Evolutionary conservation across 2,888 invertebrate species (phyloP).

Genomic region (Harpalus rufipes): DNA sequence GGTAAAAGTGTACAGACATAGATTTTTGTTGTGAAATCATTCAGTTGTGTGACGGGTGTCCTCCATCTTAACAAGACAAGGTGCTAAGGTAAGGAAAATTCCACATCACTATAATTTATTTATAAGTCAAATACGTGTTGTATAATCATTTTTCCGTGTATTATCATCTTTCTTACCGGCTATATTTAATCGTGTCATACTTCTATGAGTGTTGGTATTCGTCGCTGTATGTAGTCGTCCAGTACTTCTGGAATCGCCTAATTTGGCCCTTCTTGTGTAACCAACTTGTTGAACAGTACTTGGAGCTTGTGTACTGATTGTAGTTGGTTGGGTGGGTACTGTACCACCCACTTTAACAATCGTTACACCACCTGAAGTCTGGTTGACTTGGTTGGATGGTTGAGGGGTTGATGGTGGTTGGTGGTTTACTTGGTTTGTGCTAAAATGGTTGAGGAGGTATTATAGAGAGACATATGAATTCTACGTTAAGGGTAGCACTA

Average conservation of each 20-base stretch:
- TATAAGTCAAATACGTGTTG: neutral
- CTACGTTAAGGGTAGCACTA: too few species aligned
- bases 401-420: constrained; percentile 8
- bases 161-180: constrained; percentile 77
- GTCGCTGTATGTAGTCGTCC: constrained; percentile 85
- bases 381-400: constrained; percentile 81
- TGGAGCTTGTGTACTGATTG: constrained; percentile 69
- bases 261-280: constrained; percentile 82
- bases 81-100: too few species aligned
- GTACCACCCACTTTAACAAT: constrained; percentile 86
- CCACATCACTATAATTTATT: neutral
- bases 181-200: constrained; percentile 88
- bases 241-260: constrained; percentile 88
- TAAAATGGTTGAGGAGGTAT: constrained; percentile 68
- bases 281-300: constrained; percentile 73
- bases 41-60: too few species aligned
- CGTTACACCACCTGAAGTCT: constrained; percentile 87
- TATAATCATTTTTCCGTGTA: neutral
- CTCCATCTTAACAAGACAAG: too few species aligned
- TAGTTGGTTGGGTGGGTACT: constrained; percentile 68
- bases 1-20: too few species aligned
- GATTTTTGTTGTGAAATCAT: too few species aligned
- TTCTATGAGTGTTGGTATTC: constrained; percentile 86
- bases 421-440: constrained; percentile 74
- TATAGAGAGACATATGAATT: too few species aligned